Evolutionary conservation across 2,888 invertebrate species (phyloP), one percentile per base, ranked within the genome.

Genomic region (Drosophila anomalipes): DNA sequence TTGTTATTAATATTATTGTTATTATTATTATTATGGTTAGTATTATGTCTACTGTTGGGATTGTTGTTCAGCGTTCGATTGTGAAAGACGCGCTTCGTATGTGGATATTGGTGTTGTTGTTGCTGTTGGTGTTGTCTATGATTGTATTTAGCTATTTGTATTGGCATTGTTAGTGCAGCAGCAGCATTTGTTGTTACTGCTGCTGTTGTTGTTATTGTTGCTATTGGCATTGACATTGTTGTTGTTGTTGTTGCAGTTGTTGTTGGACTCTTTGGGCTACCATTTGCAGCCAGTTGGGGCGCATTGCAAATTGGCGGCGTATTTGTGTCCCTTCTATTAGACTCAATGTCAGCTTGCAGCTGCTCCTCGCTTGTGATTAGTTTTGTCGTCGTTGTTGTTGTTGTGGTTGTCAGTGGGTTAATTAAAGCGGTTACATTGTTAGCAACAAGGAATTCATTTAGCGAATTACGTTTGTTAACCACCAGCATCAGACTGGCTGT

Each of bases 381-480:
- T 47, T 60, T 65, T n/a, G 35, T 49, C 16, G 60, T 35, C 3
- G 61, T 39, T 19, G 62, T 61, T 19, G 53, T 74, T 56, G 70
- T 70, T 81, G 83, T 67, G 79, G 85, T 88, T 63, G 79, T 82
- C 81, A 88, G 70, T 79, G 82, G 83, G 74, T 90, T 89, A 81
- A 87, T 90, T 89, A 89, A 93, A 92, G 89, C 90, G 56, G 84
- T 87, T 79, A 91, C 90, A 82, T 92, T 92, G 79, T 93, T 93
- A 86, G 93, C 92, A 84, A 92, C 90, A 80, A 93, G 90, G 82
- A 93, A 93, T 88, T 92, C 92, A 91, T 95, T 93, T 64, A 93
- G 86, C 71, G 93, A 93, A 81, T 93, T 93, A 86, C 92, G 91
- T 91, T 95, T 85, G 49, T 68, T 79, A 47, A 82, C 68, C 72